phyloP scores from a whole-genome alignment of 2,888 invertebrate species.

The Pheosia tremula region DNA sequence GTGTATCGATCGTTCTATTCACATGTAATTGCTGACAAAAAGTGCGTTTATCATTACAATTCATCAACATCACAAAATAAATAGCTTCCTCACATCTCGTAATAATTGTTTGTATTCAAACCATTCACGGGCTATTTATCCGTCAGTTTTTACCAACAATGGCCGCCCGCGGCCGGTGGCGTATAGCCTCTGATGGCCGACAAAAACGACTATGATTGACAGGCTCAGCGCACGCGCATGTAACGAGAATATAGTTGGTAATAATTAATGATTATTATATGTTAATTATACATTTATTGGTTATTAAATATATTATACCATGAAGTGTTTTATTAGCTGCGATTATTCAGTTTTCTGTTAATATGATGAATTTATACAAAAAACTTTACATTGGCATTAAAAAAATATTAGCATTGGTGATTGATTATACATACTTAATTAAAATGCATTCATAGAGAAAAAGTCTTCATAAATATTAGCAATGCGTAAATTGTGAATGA shows the following conservation, averaged over 20 bases:
- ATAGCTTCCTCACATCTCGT: slow-evolving; percentile 12
- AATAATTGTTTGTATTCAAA: slow-evolving; percentile 19
- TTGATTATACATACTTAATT: too few relatives aligned
- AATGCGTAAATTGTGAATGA: too few relatives aligned
- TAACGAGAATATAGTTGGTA: slow-evolving; percentile 17
- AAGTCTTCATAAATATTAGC: too few relatives aligned
- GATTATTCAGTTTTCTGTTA: neutral
- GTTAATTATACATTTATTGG: slow-evolving; percentile 4
- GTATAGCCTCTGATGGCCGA: slow-evolving; percentile 9
- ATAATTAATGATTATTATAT: slow-evolving; percentile 16
- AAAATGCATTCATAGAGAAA: too few relatives aligned
- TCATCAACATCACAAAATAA: slow-evolving; percentile 14
- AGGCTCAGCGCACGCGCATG: slow-evolving; percentile 24
- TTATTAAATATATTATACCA: neutral
- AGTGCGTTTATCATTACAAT: slow-evolving; percentile 6
- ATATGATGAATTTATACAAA: neutral
- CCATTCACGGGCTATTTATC: slow-evolving; percentile 28
- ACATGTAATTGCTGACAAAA: slow-evolving; percentile 7
- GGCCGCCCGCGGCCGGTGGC: slow-evolving; percentile 18
- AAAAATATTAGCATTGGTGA: too few relatives aligned
- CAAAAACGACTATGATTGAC: slow-evolving; percentile 33
- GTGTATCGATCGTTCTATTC: neutral
- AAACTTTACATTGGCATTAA: too few relatives aligned
- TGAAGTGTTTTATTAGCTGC: neutral
- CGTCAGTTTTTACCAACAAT: slow-evolving; percentile 27